Evolutionary conservation across 1,140 invertebrate genomes (phyloP).

Genomic region (Pentalonia nigronervosa): DNA sequence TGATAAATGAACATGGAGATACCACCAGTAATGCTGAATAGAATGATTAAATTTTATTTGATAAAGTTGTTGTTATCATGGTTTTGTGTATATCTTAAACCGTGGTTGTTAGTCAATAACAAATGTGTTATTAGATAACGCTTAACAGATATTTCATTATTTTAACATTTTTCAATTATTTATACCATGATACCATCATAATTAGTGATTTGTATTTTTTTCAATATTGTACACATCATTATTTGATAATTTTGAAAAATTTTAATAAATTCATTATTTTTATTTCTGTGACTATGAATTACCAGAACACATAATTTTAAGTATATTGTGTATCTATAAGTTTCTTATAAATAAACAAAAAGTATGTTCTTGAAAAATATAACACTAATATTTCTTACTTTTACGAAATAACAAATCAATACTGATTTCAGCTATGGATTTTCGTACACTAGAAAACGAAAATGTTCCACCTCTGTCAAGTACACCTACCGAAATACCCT

Average conservation of each 20-base stretch:
- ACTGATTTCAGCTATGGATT: slow-evolving; percentile 47
- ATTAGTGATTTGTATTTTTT: neutral
- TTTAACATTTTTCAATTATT: too few species aligned
- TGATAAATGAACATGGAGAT: neutral
- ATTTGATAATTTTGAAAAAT: neutral
- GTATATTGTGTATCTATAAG: neutral
- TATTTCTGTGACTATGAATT: neutral
- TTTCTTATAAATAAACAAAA: neutral
- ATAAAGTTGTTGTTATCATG: too few species aligned
- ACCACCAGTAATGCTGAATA: neutral
- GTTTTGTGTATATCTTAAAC: too few species aligned
- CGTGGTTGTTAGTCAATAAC: neutral
- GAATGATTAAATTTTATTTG: too few species aligned
- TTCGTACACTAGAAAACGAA: slow-evolving; percentile 36
- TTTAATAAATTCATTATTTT: neutral
- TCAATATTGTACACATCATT: slow-evolving; percentile 26
- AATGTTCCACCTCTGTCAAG: slow-evolving; percentile 15
- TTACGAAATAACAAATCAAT: neutral
- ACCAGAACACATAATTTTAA: neutral
- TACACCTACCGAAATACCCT: slow-evolving; percentile 3
- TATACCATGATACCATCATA: neutral
- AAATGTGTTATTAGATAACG: neutral
- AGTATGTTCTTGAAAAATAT: neutral
- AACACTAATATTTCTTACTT: neutral
- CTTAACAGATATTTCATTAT: neutral